Conservation (phyloP, 2,113 vertebrate species). For the Urocynchramus pylzowi region DNA sequence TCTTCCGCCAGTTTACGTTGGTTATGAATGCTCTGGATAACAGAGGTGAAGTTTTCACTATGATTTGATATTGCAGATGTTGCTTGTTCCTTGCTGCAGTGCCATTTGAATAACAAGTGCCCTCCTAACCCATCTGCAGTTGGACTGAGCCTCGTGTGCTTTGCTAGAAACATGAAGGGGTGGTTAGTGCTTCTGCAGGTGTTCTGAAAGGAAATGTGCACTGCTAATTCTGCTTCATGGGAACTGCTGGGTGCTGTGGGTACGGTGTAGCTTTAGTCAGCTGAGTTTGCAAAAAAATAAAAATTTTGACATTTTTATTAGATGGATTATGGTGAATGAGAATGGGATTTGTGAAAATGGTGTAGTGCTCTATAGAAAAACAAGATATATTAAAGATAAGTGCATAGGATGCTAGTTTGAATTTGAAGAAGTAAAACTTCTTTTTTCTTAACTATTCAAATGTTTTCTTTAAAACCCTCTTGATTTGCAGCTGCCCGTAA, state of each 20-base stretch:
- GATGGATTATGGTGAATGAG: too few species aligned
- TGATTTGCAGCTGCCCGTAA: constrained; percentile 86
- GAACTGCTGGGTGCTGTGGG: not conserved
- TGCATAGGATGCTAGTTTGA: not conserved
- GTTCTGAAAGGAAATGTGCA: not conserved
- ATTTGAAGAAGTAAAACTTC: not conserved
- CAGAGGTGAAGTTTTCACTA: constrained; percentile 80
- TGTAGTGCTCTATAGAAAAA: rapidly evolving
- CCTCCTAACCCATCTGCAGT: not conserved
- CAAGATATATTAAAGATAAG: not conserved
- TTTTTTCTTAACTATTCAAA: not conserved
- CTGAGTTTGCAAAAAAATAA: too few species aligned
- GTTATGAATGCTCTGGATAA: constrained; percentile 99
- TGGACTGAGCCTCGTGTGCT: not conserved
- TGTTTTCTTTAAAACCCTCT: constrained; percentile 1
- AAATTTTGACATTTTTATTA: too few species aligned
- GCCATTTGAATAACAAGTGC: not conserved
- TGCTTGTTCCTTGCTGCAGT: not conserved
- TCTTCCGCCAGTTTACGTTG: constrained; percentile 92
- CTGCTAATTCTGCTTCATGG: not conserved
- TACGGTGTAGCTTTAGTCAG: not conserved
- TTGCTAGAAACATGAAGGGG: not conserved
- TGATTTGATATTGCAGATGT: not conserved
- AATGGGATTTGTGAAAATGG: not conserved
- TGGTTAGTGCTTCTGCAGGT: not conserved